phyloP scores from a whole-genome alignment of 2,113 vertebrate species.

The Halcyon senegalensis region DNA sequence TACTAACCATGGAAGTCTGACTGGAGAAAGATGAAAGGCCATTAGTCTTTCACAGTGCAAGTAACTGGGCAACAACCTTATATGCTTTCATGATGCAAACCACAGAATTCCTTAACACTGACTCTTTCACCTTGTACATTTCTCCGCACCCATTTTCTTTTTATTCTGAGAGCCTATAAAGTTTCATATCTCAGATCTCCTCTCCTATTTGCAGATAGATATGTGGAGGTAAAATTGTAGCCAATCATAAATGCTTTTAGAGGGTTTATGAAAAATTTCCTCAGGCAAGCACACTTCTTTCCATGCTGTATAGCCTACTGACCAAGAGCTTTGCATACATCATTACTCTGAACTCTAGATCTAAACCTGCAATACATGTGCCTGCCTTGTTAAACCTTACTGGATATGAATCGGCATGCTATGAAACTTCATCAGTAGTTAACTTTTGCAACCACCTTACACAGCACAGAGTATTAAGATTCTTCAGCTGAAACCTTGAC shows the following conservation, averaged over 20 bases:
- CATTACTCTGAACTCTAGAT: neutral
- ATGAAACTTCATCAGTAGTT: neutral
- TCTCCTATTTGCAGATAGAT: neutral
- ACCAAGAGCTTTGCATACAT: neutral
- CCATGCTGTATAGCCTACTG: neutral
- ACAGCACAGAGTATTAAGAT: neutral
- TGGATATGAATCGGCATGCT: neutral
- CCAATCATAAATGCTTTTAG: neutral
- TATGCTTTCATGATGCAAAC: neutral
- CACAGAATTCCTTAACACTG: neutral
- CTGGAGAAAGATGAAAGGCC: neutral
- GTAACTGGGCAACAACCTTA: fast-evolving
- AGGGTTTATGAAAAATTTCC: neutral
- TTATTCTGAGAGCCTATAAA: neutral
- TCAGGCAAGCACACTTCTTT: neutral
- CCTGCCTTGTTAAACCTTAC: neutral
- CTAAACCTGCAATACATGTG: neutral
- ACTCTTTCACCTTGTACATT: neutral
- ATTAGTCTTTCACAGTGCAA: neutral
- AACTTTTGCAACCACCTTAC: neutral
- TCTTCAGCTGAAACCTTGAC: neutral
- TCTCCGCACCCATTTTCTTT: neutral
- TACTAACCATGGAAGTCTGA: neutral
- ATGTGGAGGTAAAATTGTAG: neutral
- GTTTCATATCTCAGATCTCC: neutral